These are phyloP conservation scores for Gambusia holbrooki DNA, from an alignment of 2,113 vertebrate genomes.

Conservation along the genomic window DNA sequence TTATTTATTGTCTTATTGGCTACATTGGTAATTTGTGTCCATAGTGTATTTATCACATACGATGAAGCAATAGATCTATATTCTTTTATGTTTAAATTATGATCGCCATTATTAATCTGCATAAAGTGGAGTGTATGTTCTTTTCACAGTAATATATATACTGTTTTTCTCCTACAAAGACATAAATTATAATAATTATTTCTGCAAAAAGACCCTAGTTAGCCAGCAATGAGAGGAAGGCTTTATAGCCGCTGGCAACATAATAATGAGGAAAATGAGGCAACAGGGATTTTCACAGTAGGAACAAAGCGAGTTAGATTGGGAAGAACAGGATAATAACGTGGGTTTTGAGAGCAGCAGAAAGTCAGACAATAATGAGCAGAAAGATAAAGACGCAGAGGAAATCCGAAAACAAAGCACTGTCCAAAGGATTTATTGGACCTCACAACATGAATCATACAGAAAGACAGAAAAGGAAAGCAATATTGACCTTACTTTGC, in stretches of 20 bases:
- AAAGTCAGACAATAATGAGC: constrained; percentile 55
- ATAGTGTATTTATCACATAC: constrained; percentile 99
- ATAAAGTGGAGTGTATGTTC: constrained; percentile 99
- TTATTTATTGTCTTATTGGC: constrained; percentile 99
- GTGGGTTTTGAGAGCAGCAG: constrained; percentile 24
- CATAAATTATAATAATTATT: constrained; percentile 10
- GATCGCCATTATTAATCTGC: constrained; percentile 99
- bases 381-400: constrained; percentile 15
- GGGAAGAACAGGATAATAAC: not conserved
- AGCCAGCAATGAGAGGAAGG: constrained; percentile 6
- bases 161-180: constrained; percentile 63
- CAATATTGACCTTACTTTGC: not conserved
- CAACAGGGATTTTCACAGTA: not conserved
- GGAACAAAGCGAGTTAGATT: constrained; percentile 12
- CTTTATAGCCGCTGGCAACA: constrained; percentile 34
- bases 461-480: constrained; percentile 4
- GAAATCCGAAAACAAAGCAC: constrained; percentile 18
- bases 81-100: constrained; percentile 99
- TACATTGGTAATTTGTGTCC: constrained; percentile 97
- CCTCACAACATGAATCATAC: constrained; percentile 2
- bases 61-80: constrained; percentile 99
- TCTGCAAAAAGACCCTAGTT: constrained; percentile 13
- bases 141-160: constrained; percentile 99
- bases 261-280: constrained; percentile 18
- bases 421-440: constrained; percentile 37